These are phyloP conservation scores for Heliconius ethilla DNA, from an alignment of 2,888 invertebrate species.

Conservation along the genomic window DNA sequence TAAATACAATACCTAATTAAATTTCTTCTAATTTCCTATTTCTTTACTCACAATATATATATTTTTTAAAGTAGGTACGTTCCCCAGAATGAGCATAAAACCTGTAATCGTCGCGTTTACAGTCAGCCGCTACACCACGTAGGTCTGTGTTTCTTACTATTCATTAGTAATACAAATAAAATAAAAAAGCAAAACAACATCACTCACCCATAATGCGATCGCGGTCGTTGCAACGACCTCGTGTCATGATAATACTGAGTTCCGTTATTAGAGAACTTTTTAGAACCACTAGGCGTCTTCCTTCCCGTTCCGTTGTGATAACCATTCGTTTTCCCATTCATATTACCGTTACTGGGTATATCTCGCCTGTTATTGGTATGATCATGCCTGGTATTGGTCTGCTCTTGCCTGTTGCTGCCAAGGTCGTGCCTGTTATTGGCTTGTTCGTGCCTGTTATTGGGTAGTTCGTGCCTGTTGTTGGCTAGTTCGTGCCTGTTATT, in stretches of 20 bases:
- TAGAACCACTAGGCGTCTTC: slow-evolving; percentile 48
- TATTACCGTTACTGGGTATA: slow-evolving; percentile 9
- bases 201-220: slow-evolving; percentile 69
- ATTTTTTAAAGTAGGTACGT: too few relatives aligned
- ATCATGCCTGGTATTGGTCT: slow-evolving; percentile 10
- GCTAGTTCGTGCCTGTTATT: slow-evolving; percentile 9
- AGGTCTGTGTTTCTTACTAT: too few relatives aligned
- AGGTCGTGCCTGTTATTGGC: neutral
- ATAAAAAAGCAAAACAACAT: neutral
- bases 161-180: neutral
- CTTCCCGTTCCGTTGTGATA: slow-evolving; percentile 37
- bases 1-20: too few relatives aligned
- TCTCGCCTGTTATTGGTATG: slow-evolving; percentile 14
- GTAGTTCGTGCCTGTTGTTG: slow-evolving; percentile 17
- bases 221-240: slow-evolving; percentile 83
- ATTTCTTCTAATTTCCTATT: too few relatives aligned
- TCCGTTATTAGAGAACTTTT: slow-evolving; percentile 60
- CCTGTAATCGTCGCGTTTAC: too few relatives aligned
- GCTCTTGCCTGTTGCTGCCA: slow-evolving; percentile 9
- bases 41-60: too few relatives aligned
- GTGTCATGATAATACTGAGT: slow-evolving; percentile 82
- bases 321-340: slow-evolving; percentile 47
- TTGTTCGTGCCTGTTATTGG: slow-evolving; percentile 7
- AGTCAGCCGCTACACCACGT: too few relatives aligned
- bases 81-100: too few relatives aligned